phyloP scores from a whole-genome alignment of 2,888 invertebrate genomes.

The Graphium colonna region DNA sequence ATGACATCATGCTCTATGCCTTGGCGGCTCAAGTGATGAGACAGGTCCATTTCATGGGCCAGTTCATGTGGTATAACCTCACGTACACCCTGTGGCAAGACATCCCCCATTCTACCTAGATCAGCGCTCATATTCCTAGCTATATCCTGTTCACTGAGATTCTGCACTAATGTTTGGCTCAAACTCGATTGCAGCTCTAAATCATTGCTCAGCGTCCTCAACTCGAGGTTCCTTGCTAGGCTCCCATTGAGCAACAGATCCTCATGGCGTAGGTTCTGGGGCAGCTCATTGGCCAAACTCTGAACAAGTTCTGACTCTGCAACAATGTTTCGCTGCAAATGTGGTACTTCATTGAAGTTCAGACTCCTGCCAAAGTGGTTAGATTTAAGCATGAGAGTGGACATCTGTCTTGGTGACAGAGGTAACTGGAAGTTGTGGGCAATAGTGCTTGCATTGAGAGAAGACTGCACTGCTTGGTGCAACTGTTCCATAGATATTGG shows the following conservation, averaged over 20 bases:
- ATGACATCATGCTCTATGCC: conserved; percentile 40
- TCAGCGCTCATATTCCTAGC: conserved; percentile 28
- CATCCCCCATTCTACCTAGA: conserved; percentile 34
- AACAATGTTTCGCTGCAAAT: conserved; percentile 47
- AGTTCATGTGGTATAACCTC: conserved; percentile 43
- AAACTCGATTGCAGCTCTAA: conserved; percentile 52
- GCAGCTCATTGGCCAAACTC: conserved; percentile 45
- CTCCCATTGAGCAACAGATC: conserved; percentile 36
- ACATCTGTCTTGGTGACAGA: conserved; percentile 66
- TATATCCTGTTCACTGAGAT: conserved; percentile 51
- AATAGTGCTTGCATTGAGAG: conserved; percentile 47
- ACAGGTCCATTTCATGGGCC: conserved; percentile 46
- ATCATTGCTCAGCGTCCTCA: conserved; percentile 37
- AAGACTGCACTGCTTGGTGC: conserved; percentile 66
- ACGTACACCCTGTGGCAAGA: conserved; percentile 40
- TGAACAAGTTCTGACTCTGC: conserved; percentile 54
- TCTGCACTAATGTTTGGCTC: conserved; percentile 45
- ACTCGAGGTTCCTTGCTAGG: conserved; percentile 44
- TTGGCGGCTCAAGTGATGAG: conserved; percentile 50
- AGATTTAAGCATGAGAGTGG: conserved; percentile 64
- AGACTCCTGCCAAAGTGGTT: conserved; percentile 55
- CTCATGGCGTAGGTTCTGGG: conserved; percentile 43
- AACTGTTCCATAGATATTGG: conserved; percentile 68
- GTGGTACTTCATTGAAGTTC: conserved; percentile 62
- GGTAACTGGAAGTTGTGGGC: conserved; percentile 67